Evolutionary conservation across 2,888 invertebrate genomes (phyloP), one percentile per base, ranked within the genome.

Genomic region (Chloromyia formosa): DNA sequence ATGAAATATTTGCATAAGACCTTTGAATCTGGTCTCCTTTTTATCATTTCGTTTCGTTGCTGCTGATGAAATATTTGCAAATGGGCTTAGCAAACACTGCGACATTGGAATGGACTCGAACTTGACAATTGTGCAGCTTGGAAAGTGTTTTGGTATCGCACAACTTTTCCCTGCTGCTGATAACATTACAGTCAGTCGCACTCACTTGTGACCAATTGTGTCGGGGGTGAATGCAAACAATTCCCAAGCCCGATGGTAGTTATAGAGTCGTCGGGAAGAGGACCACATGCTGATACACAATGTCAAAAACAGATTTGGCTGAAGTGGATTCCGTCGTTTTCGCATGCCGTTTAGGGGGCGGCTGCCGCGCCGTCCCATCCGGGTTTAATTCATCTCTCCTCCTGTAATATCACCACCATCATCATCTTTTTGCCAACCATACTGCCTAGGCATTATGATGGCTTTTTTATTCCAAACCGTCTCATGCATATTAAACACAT

Each of bases 231-330:
- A 71, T 72, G 74, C 74, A 76, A 76, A 76, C 74, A 76, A 62
- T 74, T 73, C 14, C 61, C 62, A 35, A 35, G 60, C 35, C 64
- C 7, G 62, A 49, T 35, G 27, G 27, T 35, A 35, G 27, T 35
- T 7, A 7, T 35, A 2, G 27, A 35, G 7, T 35, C 7, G 73
- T 18, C 53, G 35, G 49, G 73, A 66, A 73, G 54, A 66, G 72
- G 76, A 76, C 76, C 76, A 73, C 76, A 76, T 76, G 76, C 76
- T 76, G 76, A 72, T 72, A 58, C 69, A 62, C 45, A 45, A 62
- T 61, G 72, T 74, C 74, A 74, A 74, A 76, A 76, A 74, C 74
- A 74, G 64, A 45, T 64, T 23, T 66, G 22, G 62, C 66, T 76
- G 74, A 72, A 76, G 74, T 76, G 74, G 76, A 72, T 76, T 76